These are phyloP conservation scores for Tribolium madens DNA, from an alignment of 1,140 invertebrate genomes.

Conservation along the genomic window DNA sequence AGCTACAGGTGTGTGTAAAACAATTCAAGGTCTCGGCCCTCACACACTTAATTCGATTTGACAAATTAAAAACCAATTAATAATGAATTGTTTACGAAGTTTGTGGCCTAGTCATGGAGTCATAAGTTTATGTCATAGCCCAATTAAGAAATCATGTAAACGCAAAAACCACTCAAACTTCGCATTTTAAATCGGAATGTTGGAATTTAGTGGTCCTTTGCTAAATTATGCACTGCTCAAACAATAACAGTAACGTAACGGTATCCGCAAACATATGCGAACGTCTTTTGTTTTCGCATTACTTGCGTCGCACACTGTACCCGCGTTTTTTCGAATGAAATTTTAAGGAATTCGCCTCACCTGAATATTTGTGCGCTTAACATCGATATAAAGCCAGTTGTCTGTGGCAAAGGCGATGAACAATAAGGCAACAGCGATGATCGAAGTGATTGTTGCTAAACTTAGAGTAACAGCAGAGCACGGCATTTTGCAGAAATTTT, in stretches of 20 bases:
- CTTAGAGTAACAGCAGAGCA: constrained; percentile 95
- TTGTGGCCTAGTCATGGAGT: neutral
- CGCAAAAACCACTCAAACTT: no score
- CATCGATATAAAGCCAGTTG: constrained; percentile 94
- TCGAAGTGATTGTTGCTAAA: constrained; percentile 92
- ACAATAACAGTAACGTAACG: neutral
- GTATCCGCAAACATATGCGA: neutral
- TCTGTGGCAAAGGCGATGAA: constrained; percentile 95
- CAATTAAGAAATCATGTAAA: neutral
- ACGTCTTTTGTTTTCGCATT: neutral
- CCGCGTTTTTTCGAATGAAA: neutral
- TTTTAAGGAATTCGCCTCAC: constrained; percentile 70
- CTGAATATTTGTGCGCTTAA: constrained; percentile 88
- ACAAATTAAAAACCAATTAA: neutral
- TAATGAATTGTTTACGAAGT: neutral
- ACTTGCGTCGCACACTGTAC: neutral
- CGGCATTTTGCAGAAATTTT: constrained; percentile 78
- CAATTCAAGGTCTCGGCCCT: neutral
- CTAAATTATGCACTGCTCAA: neutral
- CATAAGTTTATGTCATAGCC: neutral
- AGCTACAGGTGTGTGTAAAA: neutral
- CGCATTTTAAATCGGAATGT: neutral
- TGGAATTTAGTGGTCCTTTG: neutral
- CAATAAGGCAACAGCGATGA: constrained; percentile 90
- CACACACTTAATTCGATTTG: neutral